phyloP scores from a whole-genome alignment of 2,797 vertebrate species.

The Sebastes melanostomus region DNA sequence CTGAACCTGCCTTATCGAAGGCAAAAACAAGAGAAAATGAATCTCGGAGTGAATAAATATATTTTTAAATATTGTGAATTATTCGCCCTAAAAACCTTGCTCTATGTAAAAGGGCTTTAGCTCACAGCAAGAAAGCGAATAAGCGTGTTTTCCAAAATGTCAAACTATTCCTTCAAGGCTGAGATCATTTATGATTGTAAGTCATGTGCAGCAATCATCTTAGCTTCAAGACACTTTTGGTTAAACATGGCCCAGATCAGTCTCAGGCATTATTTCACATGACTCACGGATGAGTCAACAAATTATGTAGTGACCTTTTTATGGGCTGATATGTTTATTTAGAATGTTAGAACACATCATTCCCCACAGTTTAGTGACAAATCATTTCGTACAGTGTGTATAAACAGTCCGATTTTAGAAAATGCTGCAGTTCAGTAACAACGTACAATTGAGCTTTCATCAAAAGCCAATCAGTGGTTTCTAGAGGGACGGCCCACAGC shows the following conservation, averaged over 20 bases:
- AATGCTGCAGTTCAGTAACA: conserved; percentile 30
- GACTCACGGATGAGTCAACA: conserved; percentile 55
- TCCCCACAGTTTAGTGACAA: conserved; percentile 28
- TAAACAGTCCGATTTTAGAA: conserved; percentile 30
- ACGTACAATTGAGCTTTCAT: conserved; percentile 41
- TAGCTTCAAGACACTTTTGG: conserved; percentile 24
- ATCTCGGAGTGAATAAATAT: background rate
- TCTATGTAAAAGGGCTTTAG: background rate
- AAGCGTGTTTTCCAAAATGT: conserved; percentile 23
- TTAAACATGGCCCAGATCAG: conserved; percentile 22
- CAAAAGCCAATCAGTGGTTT: conserved; percentile 53
- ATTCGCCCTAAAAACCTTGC: background rate
- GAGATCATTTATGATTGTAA: conserved; percentile 16
- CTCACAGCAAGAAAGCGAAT: background rate
- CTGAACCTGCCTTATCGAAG: background rate
- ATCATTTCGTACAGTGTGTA: conserved; percentile 2
- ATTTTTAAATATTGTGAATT: background rate
- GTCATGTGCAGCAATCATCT: conserved; percentile 17
- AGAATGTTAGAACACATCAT: conserved; percentile 28
- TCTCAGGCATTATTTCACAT: conserved; percentile 26
- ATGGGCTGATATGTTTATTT: conserved; percentile 44
- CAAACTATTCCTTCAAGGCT: conserved; percentile 23
- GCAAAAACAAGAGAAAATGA: background rate
- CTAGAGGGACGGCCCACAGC: conserved; percentile 37
- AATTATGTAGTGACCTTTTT: conserved; percentile 30